Evolutionary conservation across 2,113 vertebrate species (phyloP), one percentile per base, ranked within the genome.

Genomic region (Apodemus sylvaticus): DNA sequence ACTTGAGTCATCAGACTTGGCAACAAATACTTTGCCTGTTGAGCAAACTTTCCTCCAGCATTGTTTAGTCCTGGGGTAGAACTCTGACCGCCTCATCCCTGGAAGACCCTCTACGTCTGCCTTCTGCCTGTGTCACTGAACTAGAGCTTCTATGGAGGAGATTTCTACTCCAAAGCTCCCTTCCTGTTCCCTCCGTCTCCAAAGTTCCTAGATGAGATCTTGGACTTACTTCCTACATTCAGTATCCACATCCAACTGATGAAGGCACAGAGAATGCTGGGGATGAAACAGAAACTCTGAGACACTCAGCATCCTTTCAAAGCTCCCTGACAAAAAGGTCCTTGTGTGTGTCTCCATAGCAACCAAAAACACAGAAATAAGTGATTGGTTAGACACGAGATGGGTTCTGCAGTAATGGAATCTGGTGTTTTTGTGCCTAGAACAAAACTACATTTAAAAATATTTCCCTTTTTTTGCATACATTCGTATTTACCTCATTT

Each of bases 351-450:
- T 70, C 24, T 89, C n/a, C 91, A 87, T 20, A 89, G 78, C 71
- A 91, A 94, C 64, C 11, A 53, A 62, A 87, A 92, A 90, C 91
- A 90, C 17, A 90, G 76, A 90, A 87, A 89, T 45, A 71, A 86
- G 39, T 88, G 22, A 79, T 16, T 4, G 51, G 14, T 81, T 71
- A 58, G 60, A 58, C 31, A 1, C n/a, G 5, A 13, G 39, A 36
- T 73, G 7, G 0, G 73, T 96, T 88, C 91, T 82, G 36, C 34
- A 48, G n/a, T 70, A 48, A 79, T 86, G 11, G 64, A 62, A 87
- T 88, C 86, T 92, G 39, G 12, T 9, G 1, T 9, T 26, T 86
- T 78, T 58, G 22, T 78, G 53, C 39, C 20, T 96, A 87, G 29
- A 87, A n/a, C 17, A 89, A 86, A 95, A 83, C n/a, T 86, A 10